Percentiles rank a stretch among this genome's conserved stretches.
Conservation (phyloP, 2,797 vertebrate species). For the Miichthys miiuy region DNA sequence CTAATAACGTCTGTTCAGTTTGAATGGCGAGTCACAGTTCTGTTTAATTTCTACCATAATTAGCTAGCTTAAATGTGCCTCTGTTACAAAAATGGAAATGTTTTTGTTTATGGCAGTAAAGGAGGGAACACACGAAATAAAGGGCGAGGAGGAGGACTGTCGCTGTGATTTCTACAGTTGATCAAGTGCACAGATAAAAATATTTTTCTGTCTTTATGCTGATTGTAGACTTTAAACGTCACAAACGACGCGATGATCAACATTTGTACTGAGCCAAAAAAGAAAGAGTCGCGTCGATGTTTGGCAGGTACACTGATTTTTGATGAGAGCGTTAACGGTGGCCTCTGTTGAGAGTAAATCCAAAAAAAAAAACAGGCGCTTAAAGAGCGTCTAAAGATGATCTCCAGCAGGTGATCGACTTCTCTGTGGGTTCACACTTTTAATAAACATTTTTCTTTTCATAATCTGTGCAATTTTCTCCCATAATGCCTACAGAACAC, state of each 20-base stretch:
- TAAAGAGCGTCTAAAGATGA: neutral
- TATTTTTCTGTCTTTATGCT: no score
- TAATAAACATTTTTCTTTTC: conserved; percentile 51
- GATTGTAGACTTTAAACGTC: neutral
- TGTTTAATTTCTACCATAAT: conserved; percentile 1
- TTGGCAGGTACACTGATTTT: neutral
- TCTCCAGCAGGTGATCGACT: conserved; percentile 32
- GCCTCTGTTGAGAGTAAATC: conserved; percentile 34
- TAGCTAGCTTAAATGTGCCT: neutral
- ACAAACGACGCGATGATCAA: neutral
- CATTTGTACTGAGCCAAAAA: neutral
- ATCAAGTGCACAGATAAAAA: no score
- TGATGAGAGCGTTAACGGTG: conserved; percentile 12
- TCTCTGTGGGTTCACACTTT: conserved; percentile 49
- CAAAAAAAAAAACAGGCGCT: conserved; percentile 39
- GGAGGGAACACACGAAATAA: neutral
- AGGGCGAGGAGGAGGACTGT: neutral
- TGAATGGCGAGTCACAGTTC: neutral
- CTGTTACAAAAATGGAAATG: conserved; percentile 11
- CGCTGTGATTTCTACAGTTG: neutral
- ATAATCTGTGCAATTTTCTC: conserved; percentile 50
- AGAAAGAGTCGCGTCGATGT: neutral
- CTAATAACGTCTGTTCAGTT: neutral
- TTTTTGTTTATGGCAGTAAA: neutral
- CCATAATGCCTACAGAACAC: conserved; percentile 39